Evolutionary conservation across 1,140 invertebrate genomes (phyloP).

Genomic region (Caenorhabditis brenneri): DNA sequence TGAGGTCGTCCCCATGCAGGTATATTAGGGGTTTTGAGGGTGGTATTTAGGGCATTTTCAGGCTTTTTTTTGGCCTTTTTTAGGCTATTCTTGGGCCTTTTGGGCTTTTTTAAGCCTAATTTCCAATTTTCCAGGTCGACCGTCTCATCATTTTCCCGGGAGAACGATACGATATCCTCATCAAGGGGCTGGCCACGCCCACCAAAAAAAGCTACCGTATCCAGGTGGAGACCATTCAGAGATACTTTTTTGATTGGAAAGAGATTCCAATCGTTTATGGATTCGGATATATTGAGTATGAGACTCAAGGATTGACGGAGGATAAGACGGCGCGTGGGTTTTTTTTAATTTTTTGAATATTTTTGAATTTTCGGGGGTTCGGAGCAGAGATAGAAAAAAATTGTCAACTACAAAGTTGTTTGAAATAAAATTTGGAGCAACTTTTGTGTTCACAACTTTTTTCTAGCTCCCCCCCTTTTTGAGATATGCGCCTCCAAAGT

Average conservation of each 20-base stretch:
- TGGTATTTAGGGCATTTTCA: too few species aligned
- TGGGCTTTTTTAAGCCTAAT: too few species aligned
- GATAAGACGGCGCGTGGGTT: conserved; percentile 44
- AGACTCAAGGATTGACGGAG: not conserved
- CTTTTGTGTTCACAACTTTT: too few species aligned
- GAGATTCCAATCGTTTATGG: conserved; percentile 29
- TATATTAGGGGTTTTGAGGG: too few species aligned
- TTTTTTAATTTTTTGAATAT: not conserved
- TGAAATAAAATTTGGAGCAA: too few species aligned
- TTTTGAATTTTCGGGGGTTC: too few species aligned
- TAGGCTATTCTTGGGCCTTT: too few species aligned
- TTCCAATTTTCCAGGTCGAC: conserved; percentile 63
- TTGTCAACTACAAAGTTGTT: too few species aligned
- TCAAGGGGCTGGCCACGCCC: conserved; percentile 60
- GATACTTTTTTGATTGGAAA: conserved; percentile 20
- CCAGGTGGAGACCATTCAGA: conserved; percentile 50
- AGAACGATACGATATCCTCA: conserved; percentile 66
- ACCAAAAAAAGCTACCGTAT: conserved; percentile 61
- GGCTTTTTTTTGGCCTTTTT: too few species aligned
- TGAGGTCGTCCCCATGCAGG: conserved; percentile 59
- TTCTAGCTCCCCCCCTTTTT: too few species aligned
- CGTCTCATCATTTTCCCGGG: conserved; percentile 66
- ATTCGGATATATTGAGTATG: conserved; percentile 4
- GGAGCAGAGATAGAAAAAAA: not conserved
- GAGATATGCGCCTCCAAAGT: too few species aligned